Conservation (phyloP, 2,113 vertebrate genomes). For the Silurus glanis region DNA sequence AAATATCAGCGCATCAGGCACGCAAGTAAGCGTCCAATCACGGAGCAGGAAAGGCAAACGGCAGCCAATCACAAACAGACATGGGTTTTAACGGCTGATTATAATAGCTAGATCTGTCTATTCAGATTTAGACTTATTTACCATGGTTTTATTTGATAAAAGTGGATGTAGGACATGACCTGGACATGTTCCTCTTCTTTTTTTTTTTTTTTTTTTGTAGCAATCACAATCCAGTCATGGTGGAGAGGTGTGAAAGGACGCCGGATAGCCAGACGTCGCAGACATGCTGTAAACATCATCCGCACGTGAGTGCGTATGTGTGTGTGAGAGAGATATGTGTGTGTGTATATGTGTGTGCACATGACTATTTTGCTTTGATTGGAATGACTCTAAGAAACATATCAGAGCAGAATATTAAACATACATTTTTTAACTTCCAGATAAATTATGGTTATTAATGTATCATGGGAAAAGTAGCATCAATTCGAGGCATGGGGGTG, state of each 20-base stretch:
- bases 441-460: too few relatives aligned
- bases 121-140: neutral
- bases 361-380: neutral
- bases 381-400: neutral
- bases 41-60: neutral
- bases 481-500: neutral
- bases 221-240: constrained; percentile 91
- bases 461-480: too few relatives aligned
- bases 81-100: too few relatives aligned
- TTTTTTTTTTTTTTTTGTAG: constrained; percentile 63
- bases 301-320: constrained; percentile 72
- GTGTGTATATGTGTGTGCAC: neutral
- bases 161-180: too few relatives aligned
- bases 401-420: neutral
- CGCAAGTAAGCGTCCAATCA: constrained; percentile 75
- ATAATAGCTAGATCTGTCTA: neutral
- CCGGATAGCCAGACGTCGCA: constrained; percentile 83
- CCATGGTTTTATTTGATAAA: neutral
- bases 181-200: neutral
- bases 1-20: constrained; percentile 86
- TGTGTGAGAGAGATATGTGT: constrained; percentile 3
- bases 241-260: constrained; percentile 92
- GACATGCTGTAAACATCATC: constrained; percentile 84
- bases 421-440: neutral
- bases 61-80: neutral